Conservation (phyloP, 2,888 invertebrate genomes). For the Ceramica pisi region DNA sequence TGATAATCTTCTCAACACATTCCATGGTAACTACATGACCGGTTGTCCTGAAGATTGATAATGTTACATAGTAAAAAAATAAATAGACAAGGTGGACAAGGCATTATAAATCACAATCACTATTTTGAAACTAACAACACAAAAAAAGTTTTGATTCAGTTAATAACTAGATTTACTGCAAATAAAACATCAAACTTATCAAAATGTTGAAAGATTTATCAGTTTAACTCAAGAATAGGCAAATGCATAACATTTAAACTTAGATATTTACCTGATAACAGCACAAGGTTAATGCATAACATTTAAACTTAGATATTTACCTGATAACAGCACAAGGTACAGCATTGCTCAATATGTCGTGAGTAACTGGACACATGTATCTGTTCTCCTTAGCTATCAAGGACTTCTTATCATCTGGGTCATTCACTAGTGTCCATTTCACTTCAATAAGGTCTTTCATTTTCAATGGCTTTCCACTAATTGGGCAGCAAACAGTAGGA, state of each 20-base stretch:
- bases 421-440: conserved; percentile 97
- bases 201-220: not conserved
- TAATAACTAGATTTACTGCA: not conserved
- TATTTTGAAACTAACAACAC: not conserved
- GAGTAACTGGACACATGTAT: conserved; percentile 99
- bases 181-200: not conserved
- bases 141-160: not conserved
- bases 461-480: conserved; percentile 94
- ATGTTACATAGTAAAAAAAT: not conserved
- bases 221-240: not conserved
- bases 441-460: conserved; percentile 98
- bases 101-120: not conserved
- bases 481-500: conserved; percentile 84
- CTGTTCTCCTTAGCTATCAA: conserved; percentile 97
- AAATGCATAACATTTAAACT: not conserved
- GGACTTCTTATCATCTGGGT: conserved; percentile 96
- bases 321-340: conserved; percentile 98
- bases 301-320: conserved; percentile 62
- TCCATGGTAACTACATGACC: conserved; percentile 99
- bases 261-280: conserved; percentile 92
- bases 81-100: too few species aligned
- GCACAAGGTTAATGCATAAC: conserved; percentile 93
- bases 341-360: conserved; percentile 98
- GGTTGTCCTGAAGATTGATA: conserved; percentile 89
- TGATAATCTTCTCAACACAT: conserved; percentile 98